Percentiles rank a stretch among this genome's conserved stretches.
These are phyloP conservation scores for Eristalis arbustorum DNA, from an alignment of 2,888 invertebrate genomes.

Conservation along the genomic window DNA sequence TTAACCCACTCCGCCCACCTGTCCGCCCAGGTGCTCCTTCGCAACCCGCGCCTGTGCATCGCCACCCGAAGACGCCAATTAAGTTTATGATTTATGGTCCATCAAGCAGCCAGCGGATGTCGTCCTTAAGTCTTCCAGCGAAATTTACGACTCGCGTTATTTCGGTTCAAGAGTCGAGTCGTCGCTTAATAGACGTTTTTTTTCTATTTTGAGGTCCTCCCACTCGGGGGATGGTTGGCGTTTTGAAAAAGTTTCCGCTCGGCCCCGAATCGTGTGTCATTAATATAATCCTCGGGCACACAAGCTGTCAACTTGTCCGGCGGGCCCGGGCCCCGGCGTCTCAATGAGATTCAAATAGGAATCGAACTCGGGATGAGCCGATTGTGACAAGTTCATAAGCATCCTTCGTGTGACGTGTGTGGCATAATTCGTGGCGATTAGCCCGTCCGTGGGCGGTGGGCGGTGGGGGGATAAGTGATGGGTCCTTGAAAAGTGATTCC, in stretches of 20 bases:
- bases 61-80: not conserved
- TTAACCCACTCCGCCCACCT: not conserved
- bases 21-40: not conserved
- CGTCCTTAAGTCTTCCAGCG: not conserved
- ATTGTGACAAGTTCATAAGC: slow-evolving; percentile 14
- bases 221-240: not conserved
- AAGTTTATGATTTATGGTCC: not conserved
- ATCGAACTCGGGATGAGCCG: slow-evolving; percentile 7
- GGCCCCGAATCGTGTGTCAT: slow-evolving; percentile 23
- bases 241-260: slow-evolving; percentile 25
- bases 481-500: not conserved
- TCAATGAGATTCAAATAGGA: slow-evolving; percentile 7
- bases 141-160: slow-evolving; percentile 21
- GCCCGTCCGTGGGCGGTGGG: not conserved
- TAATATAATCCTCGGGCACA: slow-evolving; percentile 30
- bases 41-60: not conserved
- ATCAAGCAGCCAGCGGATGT: not conserved
- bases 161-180: slow-evolving; percentile 25
- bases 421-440: slow-evolving; percentile 6
- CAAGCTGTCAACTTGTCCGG: slow-evolving; percentile 37
- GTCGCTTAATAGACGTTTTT: not conserved
- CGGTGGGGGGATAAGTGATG: not conserved
- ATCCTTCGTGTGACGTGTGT: not conserved
- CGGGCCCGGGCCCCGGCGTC: no score
- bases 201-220: slow-evolving; percentile 15